Conservation (phyloP, 2,113 vertebrate species). For the Atractosteus spatula region DNA sequence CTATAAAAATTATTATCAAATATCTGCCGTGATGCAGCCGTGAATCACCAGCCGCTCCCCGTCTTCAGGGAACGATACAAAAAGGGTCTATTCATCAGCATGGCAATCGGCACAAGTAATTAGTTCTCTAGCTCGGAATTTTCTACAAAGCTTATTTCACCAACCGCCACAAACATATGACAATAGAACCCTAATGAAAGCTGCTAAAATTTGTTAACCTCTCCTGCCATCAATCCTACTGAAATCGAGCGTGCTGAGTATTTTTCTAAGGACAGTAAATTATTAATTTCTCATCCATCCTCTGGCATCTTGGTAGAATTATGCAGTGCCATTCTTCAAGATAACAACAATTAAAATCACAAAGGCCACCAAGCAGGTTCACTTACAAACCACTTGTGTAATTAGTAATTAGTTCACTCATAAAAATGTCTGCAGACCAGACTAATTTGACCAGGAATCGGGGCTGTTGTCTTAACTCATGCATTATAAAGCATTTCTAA, state of each 20-base stretch:
- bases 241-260: conserved; percentile 55
- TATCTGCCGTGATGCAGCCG: conserved; percentile 77
- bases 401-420: conserved; percentile 70
- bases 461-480: conserved; percentile 34
- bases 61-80: conserved; percentile 81
- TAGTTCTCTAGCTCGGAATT: conserved; percentile 79
- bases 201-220: conserved; percentile 78
- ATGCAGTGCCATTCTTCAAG: conserved; percentile 74
- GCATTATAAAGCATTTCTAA: conserved; percentile 12
- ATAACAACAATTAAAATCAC: conserved; percentile 86
- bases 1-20: conserved; percentile 97
- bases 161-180: conserved; percentile 72
- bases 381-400: conserved; percentile 56
- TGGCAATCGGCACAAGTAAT: conserved; percentile 82
- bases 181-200: conserved; percentile 81
- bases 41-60: conserved; percentile 74
- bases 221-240: conserved; percentile 72
- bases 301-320: conserved; percentile 72
- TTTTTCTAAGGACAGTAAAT: conserved; percentile 89
- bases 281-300: conserved; percentile 85
- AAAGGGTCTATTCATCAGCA: conserved; percentile 89
- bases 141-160: conserved; percentile 81
- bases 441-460: conserved; percentile 38
- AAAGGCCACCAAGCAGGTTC: conserved; percentile 51
- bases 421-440: conserved; percentile 56